Base-by-base conservation (phyloP, 1,140 invertebrate genomes). In the Caenorhabditis inopinata region DNA sequence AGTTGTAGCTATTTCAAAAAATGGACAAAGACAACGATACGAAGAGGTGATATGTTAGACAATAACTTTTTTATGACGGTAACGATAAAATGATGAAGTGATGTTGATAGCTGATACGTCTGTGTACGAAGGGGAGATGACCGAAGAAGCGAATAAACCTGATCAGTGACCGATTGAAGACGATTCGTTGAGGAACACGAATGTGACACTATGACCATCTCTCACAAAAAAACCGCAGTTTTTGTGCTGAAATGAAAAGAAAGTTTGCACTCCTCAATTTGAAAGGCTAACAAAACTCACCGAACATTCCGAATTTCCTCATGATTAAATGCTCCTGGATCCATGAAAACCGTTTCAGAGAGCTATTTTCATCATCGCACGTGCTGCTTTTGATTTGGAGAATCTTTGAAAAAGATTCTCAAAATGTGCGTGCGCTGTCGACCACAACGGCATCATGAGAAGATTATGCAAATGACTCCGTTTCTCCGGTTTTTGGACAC, bases 341-440 rank as follows among this genome's bases (percentile, higher is more conserved):
- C n/a, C n/a, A n/a, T n/a, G n/a, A n/a, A n/a, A n/a, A n/a, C n/a
- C n/a, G n/a, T n/a, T n/a, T n/a, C n/a, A n/a, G n/a, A n/a, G n/a
- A n/a, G n/a, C n/a, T n/a, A n/a, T n/a, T n/a, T n/a, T n/a, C 38
- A 42, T 42, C 38, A 32, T 12, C 23, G 11, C 38, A 14, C 58
- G 12, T 9, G 58, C n/a, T n/a, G n/a, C n/a, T n/a, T n/a, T n/a
- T n/a, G n/a, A n/a, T n/a, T n/a, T n/a, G n/a, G n/a, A n/a, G n/a
- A n/a, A 68, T 68, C 58, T 68, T 68, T 68, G 58, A 68, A 68
- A 68, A 68, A 68, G 58, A 68, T n/a, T n/a, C n/a, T n/a, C n/a
- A n/a, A n/a, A n/a, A n/a, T n/a, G n/a, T 68, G 58, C 58, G 58
- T 25, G 58, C 38, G 58, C 58, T 21, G 1, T n/a, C n/a, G 25